A percentile compares a stretch with the other conserved stretches of the same genome.
Evolutionary conservation across 2,797 vertebrate species (phyloP).

Genomic region (Morus bassanus): DNA sequence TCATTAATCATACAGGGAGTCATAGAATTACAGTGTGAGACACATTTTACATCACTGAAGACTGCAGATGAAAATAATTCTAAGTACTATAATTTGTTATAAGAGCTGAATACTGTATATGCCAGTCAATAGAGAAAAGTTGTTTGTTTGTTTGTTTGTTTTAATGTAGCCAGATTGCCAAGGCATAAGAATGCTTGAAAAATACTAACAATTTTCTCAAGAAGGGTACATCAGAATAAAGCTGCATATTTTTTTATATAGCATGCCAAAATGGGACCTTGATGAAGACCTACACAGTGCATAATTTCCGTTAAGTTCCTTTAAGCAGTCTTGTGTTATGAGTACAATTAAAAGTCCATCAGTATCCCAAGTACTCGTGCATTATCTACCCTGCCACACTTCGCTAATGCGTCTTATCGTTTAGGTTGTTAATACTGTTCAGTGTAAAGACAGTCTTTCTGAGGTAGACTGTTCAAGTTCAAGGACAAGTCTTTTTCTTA

Average conservation of each 20-base stretch:
- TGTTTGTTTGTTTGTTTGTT: not conserved
- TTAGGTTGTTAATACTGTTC: conserved; percentile 87
- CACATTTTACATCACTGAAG: conserved; percentile 74
- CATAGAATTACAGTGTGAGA: conserved; percentile 77
- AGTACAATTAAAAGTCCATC: conserved; percentile 84
- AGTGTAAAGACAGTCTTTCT: conserved; percentile 97
- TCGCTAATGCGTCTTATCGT: conserved; percentile 81
- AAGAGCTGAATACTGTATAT: conserved; percentile 71
- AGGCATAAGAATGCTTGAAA: conserved; percentile 71
- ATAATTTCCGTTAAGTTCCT: conserved; percentile 82
- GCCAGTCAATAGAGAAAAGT: conserved; percentile 63
- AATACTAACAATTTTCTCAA: conserved; percentile 61
- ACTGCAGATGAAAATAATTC: conserved; percentile 71
- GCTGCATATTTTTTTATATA: conserved; percentile 68
- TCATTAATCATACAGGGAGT: conserved; percentile 69
- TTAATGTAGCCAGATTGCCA: conserved; percentile 71
- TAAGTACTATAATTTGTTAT: conserved; percentile 73
- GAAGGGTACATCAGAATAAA: conserved; percentile 71
- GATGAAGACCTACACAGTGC: conserved; percentile 86
- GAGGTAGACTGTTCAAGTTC: conserved; percentile 97
- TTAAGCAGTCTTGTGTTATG: conserved; percentile 82
- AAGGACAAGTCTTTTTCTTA: conserved; percentile 90
- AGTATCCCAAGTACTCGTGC: conserved; percentile 81
- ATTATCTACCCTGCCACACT: conserved; percentile 84
- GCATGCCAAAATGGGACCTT: conserved; percentile 80